Evolutionary conservation across 2,797 vertebrate genomes (phyloP), one percentile per base, ranked within the genome.

Genomic region (Ciconia nigra): DNA sequence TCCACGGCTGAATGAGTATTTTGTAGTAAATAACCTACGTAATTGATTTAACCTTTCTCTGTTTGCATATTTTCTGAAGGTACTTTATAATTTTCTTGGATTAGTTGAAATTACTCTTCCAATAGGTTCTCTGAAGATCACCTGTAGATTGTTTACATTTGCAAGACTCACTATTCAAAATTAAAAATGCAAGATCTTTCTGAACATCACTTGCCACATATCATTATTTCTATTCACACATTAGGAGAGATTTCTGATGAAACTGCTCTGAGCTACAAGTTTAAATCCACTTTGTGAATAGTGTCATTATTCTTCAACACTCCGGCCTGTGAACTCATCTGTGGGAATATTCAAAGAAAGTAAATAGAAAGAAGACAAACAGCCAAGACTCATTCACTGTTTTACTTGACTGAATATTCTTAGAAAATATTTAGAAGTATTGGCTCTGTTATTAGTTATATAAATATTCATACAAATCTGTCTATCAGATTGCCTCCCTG

Each of bases 391-490:
- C 57, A 76, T 78, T 87, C 89, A 95, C 92, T 96, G 95, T 93
- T 97, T 97, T 82, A 83, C 86, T 95, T 85, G 78, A 96, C 86
- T 44, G 94, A 95, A 92, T 94, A 94, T 87, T 96, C 96, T 96
- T 91, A 94, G 90, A 96, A 97, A 97, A 96, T 97, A 96, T 96
- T 97, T 97, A 96, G 94, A 97, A 96, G 95, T 87, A 93, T 96
- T 95, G 86, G 86, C 87, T 97, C 87, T 91, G 95, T 96, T 97
- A 97, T 94, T 97, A 97, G 94, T 67, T 96, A 70, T 54, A 94
- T 97, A 97, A 96, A 96, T 97, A 96, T 96, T 95, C 90, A 93
- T 94, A 93, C 70, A 96, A 95, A 87, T 91, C 83, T 94, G 91
- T 96, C 91, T 87, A 82, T 97, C 83, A 92, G 74, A 88, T 93